Conservation (phyloP, 2,888 invertebrate species). For the Lymantria monacha region DNA sequence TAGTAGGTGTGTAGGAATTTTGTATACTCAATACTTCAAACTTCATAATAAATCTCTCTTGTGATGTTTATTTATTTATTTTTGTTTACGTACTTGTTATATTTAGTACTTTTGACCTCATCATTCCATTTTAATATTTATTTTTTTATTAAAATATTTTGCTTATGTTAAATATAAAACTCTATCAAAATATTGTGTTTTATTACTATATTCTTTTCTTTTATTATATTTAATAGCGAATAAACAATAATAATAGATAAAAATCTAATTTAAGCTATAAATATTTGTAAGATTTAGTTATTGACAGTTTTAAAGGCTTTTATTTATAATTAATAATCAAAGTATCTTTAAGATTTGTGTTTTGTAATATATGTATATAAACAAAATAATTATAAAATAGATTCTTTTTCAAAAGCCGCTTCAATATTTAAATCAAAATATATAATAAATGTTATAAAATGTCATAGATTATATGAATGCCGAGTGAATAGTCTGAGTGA, state of each 20-base stretch:
- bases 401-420: conserved; percentile 64
- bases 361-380: conserved; percentile 76
- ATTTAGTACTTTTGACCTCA: background rate
- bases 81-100: background rate
- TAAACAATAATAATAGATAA: no score
- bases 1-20: conserved; percentile 34
- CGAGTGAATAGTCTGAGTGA: conserved; percentile 13
- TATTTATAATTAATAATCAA: no score
- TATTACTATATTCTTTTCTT: no score
- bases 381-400: conserved; percentile 48
- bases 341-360: background rate
- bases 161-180: no score
- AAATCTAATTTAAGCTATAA: no score
- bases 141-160: no score
- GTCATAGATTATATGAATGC: conserved; percentile 27
- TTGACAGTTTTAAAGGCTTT: no score
- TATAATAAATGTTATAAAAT: conserved; percentile 37
- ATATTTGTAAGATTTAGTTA: no score
- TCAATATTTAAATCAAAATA: conserved; percentile 33
- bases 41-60: conserved; percentile 13
- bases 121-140: background rate
- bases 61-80: conserved; percentile 17
- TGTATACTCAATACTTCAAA: conserved; percentile 19
- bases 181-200: no score
- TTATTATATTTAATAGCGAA: no score